Base-by-base conservation (phyloP, 2,888 invertebrate genomes). In the Nymphalis polychloros region DNA sequence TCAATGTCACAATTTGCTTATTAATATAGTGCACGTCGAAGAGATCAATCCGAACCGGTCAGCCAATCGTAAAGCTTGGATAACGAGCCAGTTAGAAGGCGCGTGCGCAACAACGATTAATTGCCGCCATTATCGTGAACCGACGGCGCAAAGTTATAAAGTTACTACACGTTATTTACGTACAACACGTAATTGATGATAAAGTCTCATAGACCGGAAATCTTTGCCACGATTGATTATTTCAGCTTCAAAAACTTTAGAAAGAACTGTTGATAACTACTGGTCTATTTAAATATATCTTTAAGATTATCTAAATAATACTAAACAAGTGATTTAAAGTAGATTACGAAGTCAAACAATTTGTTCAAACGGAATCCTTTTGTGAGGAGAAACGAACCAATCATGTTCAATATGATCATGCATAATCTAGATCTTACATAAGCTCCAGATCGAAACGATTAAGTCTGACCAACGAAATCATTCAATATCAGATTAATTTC, bases 51-150 rank as follows among this genome's bases (percentile, higher is more conserved):
- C 20, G 61, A 60, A 61, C 49, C 59, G 55, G 63, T 61, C 64
- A 23, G 65, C 70, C 69, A 70, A 70, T 72, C 47, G 68, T 35
- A 61, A 60, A 64, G 61, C 60, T 19, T 20, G 71, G 73, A 73
- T 72, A 73, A 70, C 68, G 67, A 48, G 64, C 55, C 63, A 69
- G 69, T 59, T 70, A 67, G 71, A 62, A 68, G 68, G 67, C 75
- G 75, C 75, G 73, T 73, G 75, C 75, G 75, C 75, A 73, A 63
- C 62, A 47, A 68, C 69, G 49, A 71, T 70, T 75, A 75, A 73
- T 72, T 68, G 70, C 65, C 50, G 55, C 72, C 67, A 70, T 72
- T 73, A 75, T 71, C 70, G 68, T 57, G 61, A 53, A 55, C 67
- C 69, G 64, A 64, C 69, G 53, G 47, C 50, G 57, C 59, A 41